Evolutionary conservation across 2,888 invertebrate species (phyloP), one percentile per base, ranked within the genome.

Genomic region (Drosophila diplacantha): DNA sequence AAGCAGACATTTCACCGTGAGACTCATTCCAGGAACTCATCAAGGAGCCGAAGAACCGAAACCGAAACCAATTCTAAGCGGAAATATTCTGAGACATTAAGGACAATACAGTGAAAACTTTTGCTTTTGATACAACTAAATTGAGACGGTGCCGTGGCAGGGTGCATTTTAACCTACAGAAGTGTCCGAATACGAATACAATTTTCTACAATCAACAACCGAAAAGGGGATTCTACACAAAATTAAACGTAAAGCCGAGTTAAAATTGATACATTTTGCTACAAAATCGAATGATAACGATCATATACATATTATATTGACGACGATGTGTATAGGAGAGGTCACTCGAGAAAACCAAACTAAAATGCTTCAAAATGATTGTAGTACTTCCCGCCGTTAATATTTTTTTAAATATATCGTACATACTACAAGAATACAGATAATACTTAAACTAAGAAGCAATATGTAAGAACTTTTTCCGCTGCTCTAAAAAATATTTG

Each of bases 341-440:
- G 55, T 38, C 46, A 44, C 43, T 60, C 35, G 61, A 50, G 57
- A 50, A 60, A 50, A 47, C 47, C 53, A 57, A 56, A 70, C 56
- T 63, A 41, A 63, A 74, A 73, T 73, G 74, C 79, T 84, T 73
- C 64, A 69, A 73, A 73, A 81, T 54, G 71, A 72, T 79, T 81
- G 74, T 82, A 84, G 84, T 83, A 84, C 75, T 82, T 84, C 84
- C 84, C 84, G 84, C 84, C 84, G 84, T 84, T 85, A 69, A 73
- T 73, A 83, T 79, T 76, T 79, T 76, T 79, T 78, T 70, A 57
- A 69, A 68, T 63, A 70, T 57, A 59, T 66, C 67, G 68, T 58
- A 70, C 58, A 50, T 71, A 67, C 57, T 39, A 60, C 51, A 60
- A 52, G 55, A 69, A 59, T 43, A 69, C 38, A 61, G 55, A 62